Evolutionary conservation across 2,797 vertebrate species (phyloP), one percentile per base, ranked within the genome.

Genomic region (Paramormyrops hopkinsi): DNA sequence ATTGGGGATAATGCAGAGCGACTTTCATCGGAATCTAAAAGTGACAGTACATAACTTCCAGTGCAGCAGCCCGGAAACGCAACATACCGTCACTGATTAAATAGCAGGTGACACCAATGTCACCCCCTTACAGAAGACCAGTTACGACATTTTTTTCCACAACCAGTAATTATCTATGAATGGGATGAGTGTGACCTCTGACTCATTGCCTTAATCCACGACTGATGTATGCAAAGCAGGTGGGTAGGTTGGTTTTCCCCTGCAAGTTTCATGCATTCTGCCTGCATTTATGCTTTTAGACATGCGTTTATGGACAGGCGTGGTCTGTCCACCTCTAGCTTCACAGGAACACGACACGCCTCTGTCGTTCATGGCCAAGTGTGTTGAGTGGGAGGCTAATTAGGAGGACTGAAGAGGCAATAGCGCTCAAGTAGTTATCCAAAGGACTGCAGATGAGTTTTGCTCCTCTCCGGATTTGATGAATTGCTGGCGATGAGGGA

Each of bases 1-100:
- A 83, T 14, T 88, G 88, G 86, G 83, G 54, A 88, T 89, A 44
- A 88, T 89, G 76, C 37, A 25, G n/a, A 51, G 29, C 33, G 53
- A 65, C 88, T 79, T 88, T 87, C 65, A 62, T 88, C 59, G 84
- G 44, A 88, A 87, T 41, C 14, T 46, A 17, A 14, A 89, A 29
- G 14, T 41, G 22, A 62, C 53, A 11, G 33, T 4, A 22, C 51
- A 29, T 29, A 51, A 85, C 29, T 22, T 25, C n/a, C 53, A 62
- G 6, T 46, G 22, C 44, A 6, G 44, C 14, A 46, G 76, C 76
- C 22, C 44, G 50, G 76, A 62, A 59, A 88, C 2, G 44, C 37
- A 84, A 53, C 76, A 56, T 51, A 54, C 17, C 54, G 41, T 12
- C 73, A 56, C 88, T 37, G 69, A 50, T 62, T 84, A 86, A 14